A percentile compares a stretch with the other conserved stretches of the same genome.
Evolutionary conservation across 37 sponge, comb jelly and placozoan genomes (phyloP).

Genomic region (Halisarca cf. caerulea): DNA sequence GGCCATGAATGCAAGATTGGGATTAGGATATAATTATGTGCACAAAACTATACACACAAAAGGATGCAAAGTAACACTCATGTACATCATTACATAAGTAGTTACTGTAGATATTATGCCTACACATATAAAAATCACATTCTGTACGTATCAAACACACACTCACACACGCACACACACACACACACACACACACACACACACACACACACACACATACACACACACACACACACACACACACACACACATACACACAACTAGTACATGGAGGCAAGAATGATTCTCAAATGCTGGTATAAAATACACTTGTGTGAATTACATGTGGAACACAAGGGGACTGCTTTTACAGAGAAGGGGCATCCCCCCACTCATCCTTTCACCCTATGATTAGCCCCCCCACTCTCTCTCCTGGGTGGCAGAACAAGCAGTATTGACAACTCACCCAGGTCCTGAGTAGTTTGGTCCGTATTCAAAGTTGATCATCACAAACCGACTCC

Average conservation of each 20-base stretch:
- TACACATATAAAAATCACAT: no score
- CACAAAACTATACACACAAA: background rate
- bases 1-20: no score
- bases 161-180: no score
- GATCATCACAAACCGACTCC: slow-evolving; percentile 53
- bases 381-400: no score
- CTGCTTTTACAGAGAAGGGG: no score
- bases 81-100: background rate
- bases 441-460: slow-evolving; percentile 41
- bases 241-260: slow-evolving; percentile 26
- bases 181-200: slow-evolving; percentile 28
- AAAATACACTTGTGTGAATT: background rate
- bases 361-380: no score
- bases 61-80: slow-evolving; percentile 19
- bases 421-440: no score
- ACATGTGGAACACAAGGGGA: background rate
- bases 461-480: slow-evolving; percentile 78
- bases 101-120: background rate
- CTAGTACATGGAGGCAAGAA: no score
- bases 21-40: background rate
- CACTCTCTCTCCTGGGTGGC: no score
- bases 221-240: slow-evolving; percentile 47
- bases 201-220: slow-evolving; percentile 51
- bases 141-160: no score
- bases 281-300: no score